Conservation (phyloP, 2,113 vertebrate species). For the Mus spicilegus region DNA sequence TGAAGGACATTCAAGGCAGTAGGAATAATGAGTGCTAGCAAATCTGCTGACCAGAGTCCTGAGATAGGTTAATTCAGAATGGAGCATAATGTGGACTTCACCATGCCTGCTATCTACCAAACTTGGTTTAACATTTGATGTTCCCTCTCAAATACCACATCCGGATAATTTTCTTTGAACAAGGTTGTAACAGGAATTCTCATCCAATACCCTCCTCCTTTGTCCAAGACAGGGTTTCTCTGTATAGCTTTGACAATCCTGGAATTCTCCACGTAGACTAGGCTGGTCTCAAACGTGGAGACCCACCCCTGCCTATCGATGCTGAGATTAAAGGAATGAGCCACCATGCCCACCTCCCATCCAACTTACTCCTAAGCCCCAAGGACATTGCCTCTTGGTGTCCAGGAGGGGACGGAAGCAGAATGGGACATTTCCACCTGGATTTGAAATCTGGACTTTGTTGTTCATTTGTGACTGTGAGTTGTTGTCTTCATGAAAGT, state of each 20-base stretch:
- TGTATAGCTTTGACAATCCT: not conserved
- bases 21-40: not conserved
- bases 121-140: too few species aligned
- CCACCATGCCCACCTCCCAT: not conserved
- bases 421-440: rapidly evolving
- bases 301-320: not conserved
- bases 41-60: not conserved
- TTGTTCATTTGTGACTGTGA: not conserved
- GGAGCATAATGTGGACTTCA: not conserved
- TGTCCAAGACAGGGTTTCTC: not conserved
- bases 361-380: not conserved
- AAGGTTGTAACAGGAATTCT: not conserved
- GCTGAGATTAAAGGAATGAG: not conserved
- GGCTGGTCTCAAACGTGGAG: not conserved
- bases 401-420: not conserved
- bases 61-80: not conserved
- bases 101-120: rapidly evolving
- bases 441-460: not conserved
- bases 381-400: not conserved
- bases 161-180: not conserved
- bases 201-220: not conserved
- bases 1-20: not conserved
- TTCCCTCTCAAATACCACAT: not conserved
- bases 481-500: not conserved
- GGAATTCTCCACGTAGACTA: not conserved